Evolutionary conservation across 2,888 invertebrate genomes (phyloP), one percentile per base, ranked within the genome.

Genomic region (Trichogramma evanescens): DNA sequence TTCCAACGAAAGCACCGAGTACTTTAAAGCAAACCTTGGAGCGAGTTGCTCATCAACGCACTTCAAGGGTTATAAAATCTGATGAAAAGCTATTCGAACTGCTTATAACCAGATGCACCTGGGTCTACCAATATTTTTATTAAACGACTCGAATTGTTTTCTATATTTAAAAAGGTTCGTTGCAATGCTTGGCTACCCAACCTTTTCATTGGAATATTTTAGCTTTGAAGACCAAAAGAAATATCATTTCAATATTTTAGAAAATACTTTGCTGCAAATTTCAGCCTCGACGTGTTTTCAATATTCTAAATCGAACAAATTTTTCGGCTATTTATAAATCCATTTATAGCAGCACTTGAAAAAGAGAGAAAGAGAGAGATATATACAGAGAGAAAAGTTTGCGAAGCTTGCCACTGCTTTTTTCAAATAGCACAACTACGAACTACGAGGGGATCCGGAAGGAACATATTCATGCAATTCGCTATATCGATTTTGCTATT

Each of bases 1-100:
- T 76, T 77, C 75, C 73, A 68, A 63, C 67, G 65, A 70, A 70
- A 70, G 70, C 67, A 68, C 70, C 71, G 72, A 71, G 71, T 72
- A 73, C 74, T 76, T 75, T 74, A 72, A 72, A 72, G 70, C 70
- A 72, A 74, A 73, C 72, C 72, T 61, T 69, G 57, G 45, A 38
- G 5, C 44, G 54, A 26, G 26, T 26, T 26, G 26, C 26, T 26
- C 26, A 26, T 26, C 26, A 56, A 59, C 44, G 13, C 53, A 59
- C 59, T 26, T 26, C 26, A 26, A 26, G 26, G 26, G 26, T 26
- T 26, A 26, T 26, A 26, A 26, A 26, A 26, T 26, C 26, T 26
- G 26, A 26, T 26, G 26, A 26, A 50, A 49, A 48, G 56, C 55
- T 50, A 54, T 26, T 26, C 26, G 26, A 26, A 26, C 26, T 26